Percentiles rank a stretch among this genome's conserved stretches.
phyloP scores from a whole-genome alignment of 2,888 invertebrate genomes.

The Brenthis hecate region DNA sequence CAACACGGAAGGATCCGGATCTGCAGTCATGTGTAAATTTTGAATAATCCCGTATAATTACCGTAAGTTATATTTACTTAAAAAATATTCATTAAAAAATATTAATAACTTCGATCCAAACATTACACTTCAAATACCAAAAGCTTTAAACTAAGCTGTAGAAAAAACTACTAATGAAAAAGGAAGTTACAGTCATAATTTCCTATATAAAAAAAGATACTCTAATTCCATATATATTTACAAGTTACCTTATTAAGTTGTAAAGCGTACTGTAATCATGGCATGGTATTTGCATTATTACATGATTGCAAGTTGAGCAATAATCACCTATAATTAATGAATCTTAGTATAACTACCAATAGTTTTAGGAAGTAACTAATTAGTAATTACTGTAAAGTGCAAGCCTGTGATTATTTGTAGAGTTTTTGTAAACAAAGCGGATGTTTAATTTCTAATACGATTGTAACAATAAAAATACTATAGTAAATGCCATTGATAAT shows the following conservation, averaged over 20 bases:
- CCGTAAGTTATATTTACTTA: slow-evolving; percentile 42
- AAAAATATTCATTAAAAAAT: too few relatives aligned
- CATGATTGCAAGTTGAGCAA: slow-evolving; percentile 2
- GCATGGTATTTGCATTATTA: slow-evolving; percentile 3
- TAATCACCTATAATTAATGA: background rate
- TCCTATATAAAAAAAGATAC: background rate
- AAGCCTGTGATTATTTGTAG: too few relatives aligned
- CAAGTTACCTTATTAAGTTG: background rate
- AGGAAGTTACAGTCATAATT: background rate
- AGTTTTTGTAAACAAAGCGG: too few relatives aligned
- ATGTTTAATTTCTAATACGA: too few relatives aligned
- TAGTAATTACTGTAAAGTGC: too few relatives aligned
- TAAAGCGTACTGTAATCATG: background rate
- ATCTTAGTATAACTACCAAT: background rate
- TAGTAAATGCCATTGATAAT: too few relatives aligned
- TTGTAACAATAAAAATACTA: too few relatives aligned
- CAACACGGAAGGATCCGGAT: slow-evolving; percentile 58
- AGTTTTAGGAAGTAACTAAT: background rate
- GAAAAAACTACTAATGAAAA: background rate
- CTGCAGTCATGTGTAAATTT: slow-evolving; percentile 60
- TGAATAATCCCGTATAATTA: slow-evolving; percentile 35
- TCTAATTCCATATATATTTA: background rate
- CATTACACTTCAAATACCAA: background rate
- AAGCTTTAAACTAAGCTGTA: background rate
- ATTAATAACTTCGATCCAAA: too few relatives aligned